Conservation (phyloP, 2,888 invertebrate species). For the Pecten maximus region DNA sequence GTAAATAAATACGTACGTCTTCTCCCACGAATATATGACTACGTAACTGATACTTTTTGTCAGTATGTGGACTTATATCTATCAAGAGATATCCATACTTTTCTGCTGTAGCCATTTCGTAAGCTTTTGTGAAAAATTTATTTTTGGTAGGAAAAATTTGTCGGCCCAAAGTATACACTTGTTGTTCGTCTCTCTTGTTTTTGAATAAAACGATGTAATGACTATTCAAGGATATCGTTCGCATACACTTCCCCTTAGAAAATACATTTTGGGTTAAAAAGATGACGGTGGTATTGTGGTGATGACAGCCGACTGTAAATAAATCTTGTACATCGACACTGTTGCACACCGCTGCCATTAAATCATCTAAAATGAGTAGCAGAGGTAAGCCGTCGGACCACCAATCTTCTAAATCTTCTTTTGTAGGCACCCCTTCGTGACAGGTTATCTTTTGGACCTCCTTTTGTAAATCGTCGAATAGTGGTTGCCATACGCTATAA, state of each 20-base stretch:
- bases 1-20: constrained; percentile 52
- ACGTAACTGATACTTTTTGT: constrained; percentile 56
- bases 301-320: constrained; percentile 56
- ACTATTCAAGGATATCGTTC: constrained; percentile 57
- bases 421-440: constrained; percentile 53
- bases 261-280: constrained; percentile 56
- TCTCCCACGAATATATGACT: constrained; percentile 58
- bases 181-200: constrained; percentile 55
- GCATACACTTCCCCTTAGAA: constrained; percentile 51
- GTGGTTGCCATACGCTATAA: constrained; percentile 59
- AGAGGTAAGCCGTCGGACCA: constrained; percentile 48
- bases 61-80: constrained; percentile 56
- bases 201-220: constrained; percentile 57
- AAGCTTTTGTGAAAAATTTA: constrained; percentile 54
- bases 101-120: constrained; percentile 50
- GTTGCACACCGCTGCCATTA: too few relatives aligned
- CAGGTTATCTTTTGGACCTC: too few relatives aligned
- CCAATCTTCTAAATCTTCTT: constrained; percentile 53
- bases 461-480: constrained; percentile 58
- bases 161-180: constrained; percentile 55
- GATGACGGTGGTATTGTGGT: constrained; percentile 56
- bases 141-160: constrained; percentile 54
- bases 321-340: constrained; percentile 56
- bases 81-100: constrained; percentile 55
- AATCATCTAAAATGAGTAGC: constrained; percentile 55